These are phyloP conservation scores for Disparrhopalites patrizii DNA, from an alignment of 2,888 invertebrate species.

Conservation along the genomic window DNA sequence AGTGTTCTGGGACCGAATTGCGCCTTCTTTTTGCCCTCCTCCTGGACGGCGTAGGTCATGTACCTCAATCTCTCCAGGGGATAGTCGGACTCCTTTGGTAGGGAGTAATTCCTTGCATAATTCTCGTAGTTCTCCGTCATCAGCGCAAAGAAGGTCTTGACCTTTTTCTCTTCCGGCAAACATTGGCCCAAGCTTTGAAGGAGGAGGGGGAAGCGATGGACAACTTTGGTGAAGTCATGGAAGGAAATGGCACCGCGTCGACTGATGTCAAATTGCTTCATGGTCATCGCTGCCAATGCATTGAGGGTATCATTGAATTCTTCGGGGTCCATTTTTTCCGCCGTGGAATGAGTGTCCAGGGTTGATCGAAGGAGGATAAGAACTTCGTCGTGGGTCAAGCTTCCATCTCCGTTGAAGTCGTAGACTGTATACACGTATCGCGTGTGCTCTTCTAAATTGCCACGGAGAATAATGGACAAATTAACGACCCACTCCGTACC, in stretches of 20 bases:
- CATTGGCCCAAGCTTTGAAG: conserved; percentile 81
- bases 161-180: conserved; percentile 57
- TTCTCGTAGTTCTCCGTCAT: background rate
- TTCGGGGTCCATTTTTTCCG: too few relatives aligned
- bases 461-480: conserved; percentile 68
- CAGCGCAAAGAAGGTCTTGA: background rate
- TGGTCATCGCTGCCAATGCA: conserved; percentile 71
- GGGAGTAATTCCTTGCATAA: background rate
- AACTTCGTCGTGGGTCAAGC: too few relatives aligned
- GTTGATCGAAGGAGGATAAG: too few relatives aligned
- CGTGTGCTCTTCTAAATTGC: conserved; percentile 64
- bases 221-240: conserved; percentile 66
- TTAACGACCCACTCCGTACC: conserved; percentile 71
- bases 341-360: too few relatives aligned
- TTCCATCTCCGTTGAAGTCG: conserved; percentile 75
- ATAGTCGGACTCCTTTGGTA: background rate
- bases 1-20: too few relatives aligned
- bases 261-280: conserved; percentile 74
- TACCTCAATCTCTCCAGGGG: too few relatives aligned
- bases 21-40: too few relatives aligned
- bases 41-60: too few relatives aligned
- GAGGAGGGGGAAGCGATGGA: conserved; percentile 67
- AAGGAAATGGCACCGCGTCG: conserved; percentile 72
- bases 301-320: conserved; percentile 72
- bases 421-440: conserved; percentile 72